Base-by-base conservation (phyloP, 2,888 invertebrate species). In the Tachina fera region DNA sequence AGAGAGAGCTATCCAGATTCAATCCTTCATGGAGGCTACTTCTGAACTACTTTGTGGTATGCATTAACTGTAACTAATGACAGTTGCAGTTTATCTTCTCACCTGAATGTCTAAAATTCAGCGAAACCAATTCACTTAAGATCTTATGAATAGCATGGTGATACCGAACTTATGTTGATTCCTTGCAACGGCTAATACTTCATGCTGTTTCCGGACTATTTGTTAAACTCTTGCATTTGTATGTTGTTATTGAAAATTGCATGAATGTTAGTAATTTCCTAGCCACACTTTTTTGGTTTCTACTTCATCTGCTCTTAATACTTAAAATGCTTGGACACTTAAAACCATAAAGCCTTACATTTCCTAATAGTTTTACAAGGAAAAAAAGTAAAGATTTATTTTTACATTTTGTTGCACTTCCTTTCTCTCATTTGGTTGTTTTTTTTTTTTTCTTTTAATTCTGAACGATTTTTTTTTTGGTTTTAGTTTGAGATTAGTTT, bases 321-420 rank as follows among this genome's bases (percentile, higher is more conserved):
- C 56, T 67, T 67, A 39, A 71, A 78, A 60, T 39, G 58, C 41
- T 67, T 60, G 67, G 65, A 74, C 75, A 79, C 79, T 83, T 86
- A 72, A 83, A 83, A 83, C 76, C 79, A 80, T 83, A 72, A 83
- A 86, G 83, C 79, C 79, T 56, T 49, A 65, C 67, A 58, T 75
- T 83, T 79, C 71, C 79, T 77, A 80, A 83, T 76, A 63, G 83
- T 61, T 61, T 79, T 53, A 19, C 19, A 49, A n/a, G n/a, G 6
- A 49, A 14, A 49, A 49, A 43, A 16, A 61, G 6, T 41, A 51
- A 45, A 51, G 60, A 65, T 49, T 47, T 61, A 43, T 74, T 67
- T 65, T 43, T 60, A 31, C 19, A 45, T 53, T 61, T 61, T 45
- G 45, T 61, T 61, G 51, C 53, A 68, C 56, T 75, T 74, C 51